Conservation (phyloP, 2,113 vertebrate genomes). For the Daboia siamensis region DNA sequence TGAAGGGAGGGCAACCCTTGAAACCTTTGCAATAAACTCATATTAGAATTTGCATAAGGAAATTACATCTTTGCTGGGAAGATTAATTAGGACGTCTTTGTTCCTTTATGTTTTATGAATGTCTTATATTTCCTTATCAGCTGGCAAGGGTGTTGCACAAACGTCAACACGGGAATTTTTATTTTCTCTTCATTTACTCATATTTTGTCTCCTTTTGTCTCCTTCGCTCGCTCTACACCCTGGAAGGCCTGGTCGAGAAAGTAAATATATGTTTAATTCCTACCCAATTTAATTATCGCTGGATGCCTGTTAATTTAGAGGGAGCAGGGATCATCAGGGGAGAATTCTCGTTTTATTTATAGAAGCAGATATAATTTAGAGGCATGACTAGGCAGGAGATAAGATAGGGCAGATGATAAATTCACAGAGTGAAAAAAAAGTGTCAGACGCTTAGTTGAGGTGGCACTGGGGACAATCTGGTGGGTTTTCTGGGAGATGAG, state of each 20-base stretch:
- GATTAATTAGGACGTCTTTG: background rate
- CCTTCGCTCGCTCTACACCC: background rate
- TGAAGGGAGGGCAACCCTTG: fast-evolving
- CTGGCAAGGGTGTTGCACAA: conserved; percentile 39
- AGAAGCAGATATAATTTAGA: background rate
- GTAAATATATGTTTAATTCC: conserved; percentile 46
- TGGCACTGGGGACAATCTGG: background rate
- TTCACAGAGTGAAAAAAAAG: no score
- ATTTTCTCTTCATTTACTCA: background rate
- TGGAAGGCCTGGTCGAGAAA: background rate
- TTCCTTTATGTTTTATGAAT: conserved; percentile 38
- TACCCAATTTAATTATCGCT: conserved; percentile 30
- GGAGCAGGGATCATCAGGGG: background rate
- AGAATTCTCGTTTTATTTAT: background rate
- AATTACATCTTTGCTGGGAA: conserved; percentile 11
- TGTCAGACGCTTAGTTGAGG: background rate
- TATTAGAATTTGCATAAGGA: conserved; percentile 28
- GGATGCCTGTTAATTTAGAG: conserved; percentile 35
- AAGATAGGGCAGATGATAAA: conserved; percentile 2
- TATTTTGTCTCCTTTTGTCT: background rate
- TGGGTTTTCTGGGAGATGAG: background rate
- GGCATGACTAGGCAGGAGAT: fast-evolving
- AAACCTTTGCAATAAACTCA: background rate
- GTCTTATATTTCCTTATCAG: conserved; percentile 40
- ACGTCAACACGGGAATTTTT: conserved; percentile 41